These are phyloP conservation scores for Istiophorus platypterus DNA, from an alignment of 2,113 vertebrate species.

Conservation along the genomic window DNA sequence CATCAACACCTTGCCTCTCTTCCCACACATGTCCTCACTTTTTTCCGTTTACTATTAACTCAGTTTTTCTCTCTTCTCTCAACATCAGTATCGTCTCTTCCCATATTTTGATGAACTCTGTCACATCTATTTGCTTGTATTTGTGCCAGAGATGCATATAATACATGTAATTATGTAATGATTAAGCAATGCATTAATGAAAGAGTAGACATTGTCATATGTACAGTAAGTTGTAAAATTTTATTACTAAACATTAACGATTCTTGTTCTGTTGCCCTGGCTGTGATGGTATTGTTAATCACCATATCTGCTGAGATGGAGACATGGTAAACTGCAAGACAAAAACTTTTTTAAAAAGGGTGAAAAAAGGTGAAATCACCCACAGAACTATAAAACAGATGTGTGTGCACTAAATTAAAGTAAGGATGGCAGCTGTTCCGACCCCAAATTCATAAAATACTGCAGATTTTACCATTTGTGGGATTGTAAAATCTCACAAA, in stretches of 20 bases:
- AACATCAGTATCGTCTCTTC: slow-evolving; percentile 31
- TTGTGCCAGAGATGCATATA: background rate
- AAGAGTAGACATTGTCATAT: background rate
- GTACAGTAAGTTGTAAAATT: background rate
- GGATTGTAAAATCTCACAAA: slow-evolving; percentile 1
- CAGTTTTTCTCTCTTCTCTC: slow-evolving; percentile 25
- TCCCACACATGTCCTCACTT: slow-evolving; percentile 42
- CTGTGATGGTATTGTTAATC: background rate
- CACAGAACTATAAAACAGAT: background rate
- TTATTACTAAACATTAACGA: background rate
- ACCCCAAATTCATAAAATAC: background rate
- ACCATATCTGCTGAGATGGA: background rate
- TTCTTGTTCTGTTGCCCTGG: slow-evolving; percentile 8
- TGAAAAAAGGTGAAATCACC: no score
- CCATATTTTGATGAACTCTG: slow-evolving; percentile 13
- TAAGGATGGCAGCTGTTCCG: background rate
- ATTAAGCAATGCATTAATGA: background rate
- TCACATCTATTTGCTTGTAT: slow-evolving; percentile 5
- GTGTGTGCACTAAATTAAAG: background rate
- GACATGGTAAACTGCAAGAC: slow-evolving; percentile 7
- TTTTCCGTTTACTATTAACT: slow-evolving; percentile 44
- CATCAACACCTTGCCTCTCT: slow-evolving; percentile 47
- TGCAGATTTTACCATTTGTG: background rate
- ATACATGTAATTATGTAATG: slow-evolving; percentile 29
- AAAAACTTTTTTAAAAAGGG: background rate